phyloP scores from a whole-genome alignment of 2,797 vertebrate genomes.

The Masticophis lateralis region DNA sequence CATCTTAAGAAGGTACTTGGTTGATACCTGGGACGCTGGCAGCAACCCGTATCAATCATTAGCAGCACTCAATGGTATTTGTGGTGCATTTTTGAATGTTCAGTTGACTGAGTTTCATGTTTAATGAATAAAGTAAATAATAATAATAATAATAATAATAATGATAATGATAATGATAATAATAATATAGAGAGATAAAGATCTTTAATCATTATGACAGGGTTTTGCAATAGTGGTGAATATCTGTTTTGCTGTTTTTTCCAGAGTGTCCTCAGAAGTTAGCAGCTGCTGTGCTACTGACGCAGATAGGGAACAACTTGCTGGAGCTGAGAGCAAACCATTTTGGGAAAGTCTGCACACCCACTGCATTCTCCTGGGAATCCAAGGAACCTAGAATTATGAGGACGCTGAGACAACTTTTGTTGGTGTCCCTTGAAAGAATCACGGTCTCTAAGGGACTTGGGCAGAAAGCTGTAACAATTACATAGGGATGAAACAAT shows the following conservation, averaged over 20 bases:
- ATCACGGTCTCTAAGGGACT: background rate
- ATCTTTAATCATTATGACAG: background rate
- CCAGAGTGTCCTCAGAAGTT: background rate
- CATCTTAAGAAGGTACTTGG: too few relatives aligned
- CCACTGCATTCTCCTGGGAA: too few relatives aligned
- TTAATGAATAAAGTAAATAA: too few relatives aligned
- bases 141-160: too few relatives aligned
- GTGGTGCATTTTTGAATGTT: too few relatives aligned
- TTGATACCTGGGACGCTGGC: too few relatives aligned
- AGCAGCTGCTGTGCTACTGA: background rate
- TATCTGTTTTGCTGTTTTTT: background rate
- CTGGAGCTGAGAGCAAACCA: background rate
- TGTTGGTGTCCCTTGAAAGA: background rate
- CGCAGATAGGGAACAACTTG: background rate
- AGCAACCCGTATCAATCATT: too few relatives aligned
- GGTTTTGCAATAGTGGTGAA: background rate
- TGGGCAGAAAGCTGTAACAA: background rate
- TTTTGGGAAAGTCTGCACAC: background rate
- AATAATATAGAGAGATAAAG: background rate
- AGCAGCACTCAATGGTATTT: too few relatives aligned
- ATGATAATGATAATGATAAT: too few relatives aligned
- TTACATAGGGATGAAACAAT: background rate
- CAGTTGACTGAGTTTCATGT: too few relatives aligned
- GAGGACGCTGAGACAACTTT: background rate
- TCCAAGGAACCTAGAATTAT: background rate